Percentiles rank a stretch among this genome's conserved stretches.
Evolutionary conservation across 1,140 invertebrate species (phyloP).

Genomic region (Araneus ventricosus): DNA sequence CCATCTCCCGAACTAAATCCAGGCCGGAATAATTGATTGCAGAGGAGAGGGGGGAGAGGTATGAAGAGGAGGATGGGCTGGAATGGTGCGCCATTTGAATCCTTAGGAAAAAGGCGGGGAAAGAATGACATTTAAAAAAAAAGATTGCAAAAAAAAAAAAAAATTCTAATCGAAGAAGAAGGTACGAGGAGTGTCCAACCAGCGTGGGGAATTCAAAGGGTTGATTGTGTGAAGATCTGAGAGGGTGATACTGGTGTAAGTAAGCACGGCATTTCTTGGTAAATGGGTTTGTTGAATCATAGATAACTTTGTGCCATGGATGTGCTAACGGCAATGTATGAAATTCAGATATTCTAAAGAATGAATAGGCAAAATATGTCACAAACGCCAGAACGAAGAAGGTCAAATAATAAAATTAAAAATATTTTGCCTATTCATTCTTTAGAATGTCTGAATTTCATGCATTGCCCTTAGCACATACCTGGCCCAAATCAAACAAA

Average conservation of each 20-base stretch:
- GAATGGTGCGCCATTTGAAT: slow-evolving; percentile 49
- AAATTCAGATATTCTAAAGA: too few relatives aligned
- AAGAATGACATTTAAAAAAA: slow-evolving; percentile 14
- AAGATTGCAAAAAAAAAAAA: not conserved
- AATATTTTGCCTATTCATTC: too few relatives aligned
- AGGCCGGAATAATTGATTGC: slow-evolving; percentile 57
- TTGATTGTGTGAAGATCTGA: slow-evolving; percentile 6
- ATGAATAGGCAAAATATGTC: too few relatives aligned
- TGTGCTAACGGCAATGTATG: too few relatives aligned
- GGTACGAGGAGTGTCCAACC: slow-evolving; percentile 40
- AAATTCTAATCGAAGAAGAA: slow-evolving; percentile 18
- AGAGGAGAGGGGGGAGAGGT: not conserved
- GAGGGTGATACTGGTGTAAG: slow-evolving; percentile 12
- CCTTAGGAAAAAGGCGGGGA: slow-evolving; percentile 47
- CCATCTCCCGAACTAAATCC: not conserved
- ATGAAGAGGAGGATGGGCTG: not conserved
- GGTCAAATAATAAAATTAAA: too few relatives aligned
- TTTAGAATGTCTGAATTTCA: too few relatives aligned
- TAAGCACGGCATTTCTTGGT: not conserved
- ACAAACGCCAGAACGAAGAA: too few relatives aligned
- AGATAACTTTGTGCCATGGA: too few relatives aligned
- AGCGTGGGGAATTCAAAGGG: slow-evolving; percentile 55
- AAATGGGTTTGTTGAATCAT: too few relatives aligned
- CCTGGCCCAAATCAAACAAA: too few relatives aligned
- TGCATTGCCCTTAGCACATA: too few relatives aligned